phyloP scores from a whole-genome alignment of 1,140 invertebrate species.

The Bombus pascuorum region DNA sequence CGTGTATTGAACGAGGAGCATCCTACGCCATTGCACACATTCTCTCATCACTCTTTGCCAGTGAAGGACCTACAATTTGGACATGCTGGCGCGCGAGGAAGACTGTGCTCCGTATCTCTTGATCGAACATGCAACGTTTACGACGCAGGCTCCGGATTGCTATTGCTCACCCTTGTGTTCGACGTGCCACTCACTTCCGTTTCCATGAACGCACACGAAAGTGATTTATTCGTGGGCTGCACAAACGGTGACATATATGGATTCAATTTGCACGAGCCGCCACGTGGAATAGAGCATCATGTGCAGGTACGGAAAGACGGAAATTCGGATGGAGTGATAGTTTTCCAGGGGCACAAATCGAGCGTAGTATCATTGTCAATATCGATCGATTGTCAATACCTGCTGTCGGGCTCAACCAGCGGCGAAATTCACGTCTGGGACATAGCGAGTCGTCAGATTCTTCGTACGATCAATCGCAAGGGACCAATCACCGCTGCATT shows the following conservation, averaged over 20 bases:
- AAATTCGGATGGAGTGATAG: constrained; percentile 65
- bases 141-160: constrained; percentile 86
- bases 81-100: constrained; percentile 83
- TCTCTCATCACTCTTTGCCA: constrained; percentile 89
- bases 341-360: constrained; percentile 86
- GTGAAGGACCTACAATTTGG: constrained; percentile 90
- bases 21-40: constrained; percentile 85
- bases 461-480: constrained; percentile 88
- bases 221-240: constrained; percentile 88
- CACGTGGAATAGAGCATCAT: constrained; percentile 87
- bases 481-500: constrained; percentile 88
- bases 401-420: constrained; percentile 90
- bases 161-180: constrained; percentile 90
- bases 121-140: constrained; percentile 93
- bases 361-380: constrained; percentile 87
- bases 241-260: constrained; percentile 87
- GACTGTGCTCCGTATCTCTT: constrained; percentile 89
- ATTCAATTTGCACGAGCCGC: constrained; percentile 86
- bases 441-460: constrained; percentile 87
- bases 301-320: constrained; percentile 81
- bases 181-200: constrained; percentile 87
- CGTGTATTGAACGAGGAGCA: constrained; percentile 79
- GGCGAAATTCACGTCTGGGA: constrained; percentile 91
- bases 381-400: constrained; percentile 86
- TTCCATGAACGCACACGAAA: constrained; percentile 87